These are phyloP conservation scores for Prochilodus magdalenae DNA, from an alignment of 2,113 vertebrate genomes.

Conservation along the genomic window DNA sequence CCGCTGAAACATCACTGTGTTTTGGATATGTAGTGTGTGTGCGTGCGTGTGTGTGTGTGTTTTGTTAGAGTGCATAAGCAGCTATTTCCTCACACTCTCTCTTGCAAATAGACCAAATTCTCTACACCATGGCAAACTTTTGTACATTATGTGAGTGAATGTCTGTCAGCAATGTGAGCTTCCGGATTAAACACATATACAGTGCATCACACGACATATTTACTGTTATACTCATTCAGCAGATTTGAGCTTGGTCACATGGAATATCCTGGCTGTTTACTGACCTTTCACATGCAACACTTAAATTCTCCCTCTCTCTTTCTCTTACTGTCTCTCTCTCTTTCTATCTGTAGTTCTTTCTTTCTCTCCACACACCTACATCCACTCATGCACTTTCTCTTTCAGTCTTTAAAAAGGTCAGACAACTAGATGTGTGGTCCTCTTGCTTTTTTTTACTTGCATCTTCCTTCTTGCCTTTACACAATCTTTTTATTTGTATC, in stretches of 20 bases:
- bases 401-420: neutral
- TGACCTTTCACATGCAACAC: neutral
- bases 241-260: neutral
- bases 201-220: slow-evolving; percentile 9
- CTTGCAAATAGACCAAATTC: neutral
- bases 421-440: no score
- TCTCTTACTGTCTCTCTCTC: no score
- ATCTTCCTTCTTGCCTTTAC: no score
- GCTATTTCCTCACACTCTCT: neutral
- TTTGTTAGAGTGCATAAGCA: neutral
- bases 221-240: slow-evolving; percentile 33
- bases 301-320: neutral
- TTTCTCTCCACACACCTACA: slow-evolving; percentile 3
- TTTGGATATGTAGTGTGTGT: no score
- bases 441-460: no score
- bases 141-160: neutral
- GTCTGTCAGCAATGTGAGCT: slow-evolving; percentile 14
- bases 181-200: slow-evolving; percentile 11
- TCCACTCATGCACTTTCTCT: neutral
- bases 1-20: no score
- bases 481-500: no score
- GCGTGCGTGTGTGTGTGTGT: neutral
- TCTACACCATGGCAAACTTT: neutral
- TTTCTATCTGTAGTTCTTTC: no score
- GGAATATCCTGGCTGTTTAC: slow-evolving; percentile 14